A percentile compares a stretch with the other conserved stretches of the same genome.
These are phyloP conservation scores for Penaeus chinensis DNA, from an alignment of 1,140 invertebrate genomes.

Conservation along the genomic window DNA sequence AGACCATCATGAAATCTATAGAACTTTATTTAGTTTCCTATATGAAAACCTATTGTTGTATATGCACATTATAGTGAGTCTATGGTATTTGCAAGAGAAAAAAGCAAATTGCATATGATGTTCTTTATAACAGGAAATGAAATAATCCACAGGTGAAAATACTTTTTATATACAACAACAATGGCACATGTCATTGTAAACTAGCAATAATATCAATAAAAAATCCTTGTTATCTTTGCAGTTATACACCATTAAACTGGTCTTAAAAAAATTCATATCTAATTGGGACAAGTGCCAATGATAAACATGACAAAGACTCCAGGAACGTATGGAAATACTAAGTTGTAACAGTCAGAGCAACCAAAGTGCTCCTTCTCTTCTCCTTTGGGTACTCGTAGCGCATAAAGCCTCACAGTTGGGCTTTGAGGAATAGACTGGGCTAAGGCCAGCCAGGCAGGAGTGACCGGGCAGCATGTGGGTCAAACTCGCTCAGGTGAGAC, in stretches of 20 bases:
- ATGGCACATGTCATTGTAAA: constrained; percentile 55
- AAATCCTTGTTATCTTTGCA: constrained; percentile 31
- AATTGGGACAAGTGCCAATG: constrained; percentile 52
- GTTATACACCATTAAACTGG: constrained; percentile 42
- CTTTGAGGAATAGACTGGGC: constrained; percentile 53
- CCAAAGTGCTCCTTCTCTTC: constrained; percentile 56
- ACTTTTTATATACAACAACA: constrained; percentile 53
- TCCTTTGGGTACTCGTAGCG: constrained; percentile 62
- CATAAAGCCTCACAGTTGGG: constrained; percentile 57
- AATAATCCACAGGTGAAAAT: constrained; percentile 51
- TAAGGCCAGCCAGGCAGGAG: constrained; percentile 47
- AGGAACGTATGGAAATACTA: constrained; percentile 60
- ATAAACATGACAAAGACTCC: constrained; percentile 51
- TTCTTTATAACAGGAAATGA: constrained; percentile 41
- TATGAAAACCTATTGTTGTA: constrained; percentile 52
- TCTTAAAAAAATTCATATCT: constrained; percentile 42
- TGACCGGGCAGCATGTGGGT: constrained; percentile 38
- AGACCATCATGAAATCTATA: constrained; percentile 9
- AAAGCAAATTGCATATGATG: constrained; percentile 40
- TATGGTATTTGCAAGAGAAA: constrained; percentile 47
- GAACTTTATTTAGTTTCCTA: constrained; percentile 41
- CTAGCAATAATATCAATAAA: constrained; percentile 33
- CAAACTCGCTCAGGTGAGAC: constrained; percentile 34
- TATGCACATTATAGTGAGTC: constrained; percentile 42
- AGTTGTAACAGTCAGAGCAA: constrained; percentile 57